Percentiles rank a stretch among this genome's conserved stretches.
Evolutionary conservation across 2,797 vertebrate genomes (phyloP).

Genomic region (Hemibagrus guttatus): DNA sequence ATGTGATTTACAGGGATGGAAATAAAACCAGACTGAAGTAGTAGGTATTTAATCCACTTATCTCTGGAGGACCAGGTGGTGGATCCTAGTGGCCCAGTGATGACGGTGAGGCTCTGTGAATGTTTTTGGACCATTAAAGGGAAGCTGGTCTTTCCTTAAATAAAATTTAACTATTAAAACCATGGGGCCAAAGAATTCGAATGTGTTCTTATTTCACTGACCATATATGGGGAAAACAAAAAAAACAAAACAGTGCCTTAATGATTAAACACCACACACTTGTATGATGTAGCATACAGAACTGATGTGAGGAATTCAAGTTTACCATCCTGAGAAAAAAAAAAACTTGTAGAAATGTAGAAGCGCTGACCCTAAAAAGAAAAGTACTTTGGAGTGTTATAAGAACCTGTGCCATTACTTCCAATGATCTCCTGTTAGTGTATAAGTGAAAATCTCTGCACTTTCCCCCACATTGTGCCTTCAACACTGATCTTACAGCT

Average conservation of each 20-base stretch:
- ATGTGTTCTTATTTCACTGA: neutral
- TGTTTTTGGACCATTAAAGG: neutral
- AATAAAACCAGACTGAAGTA: neutral
- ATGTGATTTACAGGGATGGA: neutral
- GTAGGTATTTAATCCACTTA: neutral
- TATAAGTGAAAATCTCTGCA: neutral
- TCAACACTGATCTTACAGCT: neutral
- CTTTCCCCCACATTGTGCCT: neutral
- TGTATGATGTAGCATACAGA: neutral
- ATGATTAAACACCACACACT: neutral
- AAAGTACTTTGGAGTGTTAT: neutral
- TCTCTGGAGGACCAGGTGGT: neutral
- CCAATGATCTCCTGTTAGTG: neutral
- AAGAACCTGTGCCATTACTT: neutral
- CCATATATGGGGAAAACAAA: neutral
- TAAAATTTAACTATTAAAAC: neutral
- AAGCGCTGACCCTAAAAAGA: no score
- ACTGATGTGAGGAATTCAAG: neutral
- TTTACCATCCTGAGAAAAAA: neutral
- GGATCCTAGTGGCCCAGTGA: neutral
- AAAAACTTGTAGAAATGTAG: neutral
- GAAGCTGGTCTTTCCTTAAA: constrained; percentile 3
- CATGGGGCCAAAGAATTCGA: neutral
- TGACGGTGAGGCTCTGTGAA: neutral
- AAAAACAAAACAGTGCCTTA: neutral